A percentile compares a stretch with the other conserved stretches of the same genome.
Evolutionary conservation across 2,797 vertebrate species (phyloP).

Genomic region (Taeniopygia guttata): DNA sequence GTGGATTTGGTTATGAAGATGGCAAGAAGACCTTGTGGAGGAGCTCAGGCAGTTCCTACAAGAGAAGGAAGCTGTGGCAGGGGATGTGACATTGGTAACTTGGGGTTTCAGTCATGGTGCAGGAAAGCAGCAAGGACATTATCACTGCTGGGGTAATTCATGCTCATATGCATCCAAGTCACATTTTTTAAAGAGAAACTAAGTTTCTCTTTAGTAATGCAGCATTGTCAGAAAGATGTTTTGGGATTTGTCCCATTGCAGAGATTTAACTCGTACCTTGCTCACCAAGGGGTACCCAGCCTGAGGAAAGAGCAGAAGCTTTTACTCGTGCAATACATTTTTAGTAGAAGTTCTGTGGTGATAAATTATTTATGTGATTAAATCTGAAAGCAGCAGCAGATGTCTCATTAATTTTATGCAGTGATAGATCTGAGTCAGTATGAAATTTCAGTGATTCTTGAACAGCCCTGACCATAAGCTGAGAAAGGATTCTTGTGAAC

Average conservation of each 20-base stretch:
- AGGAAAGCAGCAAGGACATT: not conserved
- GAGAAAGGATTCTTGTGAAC: not conserved
- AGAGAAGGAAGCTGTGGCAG: not conserved
- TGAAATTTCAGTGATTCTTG: not conserved
- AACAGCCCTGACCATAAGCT: not conserved
- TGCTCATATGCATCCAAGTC: not conserved
- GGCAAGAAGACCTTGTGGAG: not conserved
- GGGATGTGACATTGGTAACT: not conserved
- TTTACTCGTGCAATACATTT: not conserved
- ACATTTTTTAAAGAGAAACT: not conserved
- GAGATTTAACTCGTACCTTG: not conserved
- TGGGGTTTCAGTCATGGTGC: fast-evolving
- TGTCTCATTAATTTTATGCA: not conserved
- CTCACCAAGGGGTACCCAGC: too few species aligned
- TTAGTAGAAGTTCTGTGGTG: not conserved
- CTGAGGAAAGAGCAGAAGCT: not conserved
- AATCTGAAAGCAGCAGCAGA: not conserved
- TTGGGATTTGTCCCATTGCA: not conserved
- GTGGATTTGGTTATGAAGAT: not conserved
- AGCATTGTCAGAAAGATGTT: not conserved
- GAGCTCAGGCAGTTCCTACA: not conserved
- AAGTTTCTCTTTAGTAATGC: not conserved
- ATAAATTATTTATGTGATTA: constrained; percentile 2
- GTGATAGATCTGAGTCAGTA: not conserved
- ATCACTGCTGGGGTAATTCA: not conserved